A percentile compares a stretch with the other conserved stretches of the same genome.
These are phyloP conservation scores for Xenopus laevis DNA, from an alignment of 2,113 vertebrate genomes.

Conservation along the genomic window DNA sequence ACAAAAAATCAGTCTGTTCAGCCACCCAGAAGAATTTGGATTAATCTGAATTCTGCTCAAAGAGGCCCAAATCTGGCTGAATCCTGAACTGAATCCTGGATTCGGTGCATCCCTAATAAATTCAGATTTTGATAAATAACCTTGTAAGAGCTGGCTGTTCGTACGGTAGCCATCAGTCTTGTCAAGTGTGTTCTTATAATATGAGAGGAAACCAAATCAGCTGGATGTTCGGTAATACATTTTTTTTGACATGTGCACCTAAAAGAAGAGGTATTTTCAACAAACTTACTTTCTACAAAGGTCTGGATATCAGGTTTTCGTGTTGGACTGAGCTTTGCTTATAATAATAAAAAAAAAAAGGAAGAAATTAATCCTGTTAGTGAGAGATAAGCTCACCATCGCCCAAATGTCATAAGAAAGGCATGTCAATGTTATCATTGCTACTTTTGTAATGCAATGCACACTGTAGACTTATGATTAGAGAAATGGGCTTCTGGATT, in stretches of 20 bases:
- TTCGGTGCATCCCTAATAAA: too few relatives aligned
- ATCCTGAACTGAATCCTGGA: too few relatives aligned
- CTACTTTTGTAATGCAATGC: not conserved
- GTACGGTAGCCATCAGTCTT: conserved; percentile 62
- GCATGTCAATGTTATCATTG: fast-evolving
- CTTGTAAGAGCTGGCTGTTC: too few relatives aligned
- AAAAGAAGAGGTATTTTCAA: conserved; percentile 34
- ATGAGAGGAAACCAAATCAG: conserved; percentile 53
- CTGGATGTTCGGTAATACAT: conserved; percentile 38
- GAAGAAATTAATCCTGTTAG: conserved; percentile 45
- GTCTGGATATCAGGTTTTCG: conserved; percentile 49
- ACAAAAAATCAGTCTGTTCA: too few relatives aligned
- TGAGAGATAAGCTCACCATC: conserved; percentile 43
- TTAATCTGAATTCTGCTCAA: too few relatives aligned
- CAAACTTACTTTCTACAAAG: conserved; percentile 52
- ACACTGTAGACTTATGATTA: not conserved
- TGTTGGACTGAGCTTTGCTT: conserved; percentile 30
- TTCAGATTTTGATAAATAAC: too few relatives aligned
- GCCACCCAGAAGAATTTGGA: too few relatives aligned
- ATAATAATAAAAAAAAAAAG: not conserved
- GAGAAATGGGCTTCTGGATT: conserved; percentile 1
- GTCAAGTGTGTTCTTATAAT: conserved; percentile 64
- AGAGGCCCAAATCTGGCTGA: too few relatives aligned
- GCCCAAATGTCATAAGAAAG: conserved; percentile 24
- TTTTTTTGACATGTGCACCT: conserved; percentile 42